A percentile compares a stretch with the other conserved stretches of the same genome.
These are phyloP conservation scores for Abrostola tripartita DNA, from an alignment of 2,888 invertebrate genomes.

Conservation along the genomic window DNA sequence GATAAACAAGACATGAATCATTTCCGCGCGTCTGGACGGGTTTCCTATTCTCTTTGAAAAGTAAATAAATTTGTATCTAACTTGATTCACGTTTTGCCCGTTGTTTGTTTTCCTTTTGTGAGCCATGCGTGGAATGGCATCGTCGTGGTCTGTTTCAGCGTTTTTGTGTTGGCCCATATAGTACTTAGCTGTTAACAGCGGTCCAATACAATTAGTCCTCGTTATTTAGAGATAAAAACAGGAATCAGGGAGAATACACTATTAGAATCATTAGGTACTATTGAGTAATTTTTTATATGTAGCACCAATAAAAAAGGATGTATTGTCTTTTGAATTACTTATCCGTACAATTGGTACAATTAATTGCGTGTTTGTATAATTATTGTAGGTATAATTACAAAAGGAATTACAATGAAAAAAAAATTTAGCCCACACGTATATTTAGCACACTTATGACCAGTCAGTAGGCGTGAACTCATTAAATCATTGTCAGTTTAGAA, in stretches of 20 bases:
- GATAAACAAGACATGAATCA: conserved; percentile 69
- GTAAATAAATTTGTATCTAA: conserved; percentile 36
- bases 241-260: no score
- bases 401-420: background rate
- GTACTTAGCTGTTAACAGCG: conserved; percentile 20
- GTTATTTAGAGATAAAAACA: conserved; percentile 25
- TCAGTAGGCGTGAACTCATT: conserved; percentile 6
- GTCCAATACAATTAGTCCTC: conserved; percentile 38
- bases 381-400: no score
- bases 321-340: no score
- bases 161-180: conserved; percentile 40
- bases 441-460: background rate
- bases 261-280: no score
- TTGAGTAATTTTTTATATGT: no score
- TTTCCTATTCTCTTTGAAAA: conserved; percentile 43
- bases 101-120: conserved; percentile 50
- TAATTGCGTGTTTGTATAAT: no score
- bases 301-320: no score
- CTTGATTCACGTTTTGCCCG: conserved; percentile 47
- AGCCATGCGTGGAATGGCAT: conserved; percentile 46
- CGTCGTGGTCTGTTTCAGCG: conserved; percentile 45
- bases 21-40: conserved; percentile 52
- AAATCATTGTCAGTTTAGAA: conserved; percentile 23
- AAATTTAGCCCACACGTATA: background rate
- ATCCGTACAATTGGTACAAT: no score